Evolutionary conservation across 1,140 invertebrate species (phyloP).

Genomic region (Drosophila punjabiensis): DNA sequence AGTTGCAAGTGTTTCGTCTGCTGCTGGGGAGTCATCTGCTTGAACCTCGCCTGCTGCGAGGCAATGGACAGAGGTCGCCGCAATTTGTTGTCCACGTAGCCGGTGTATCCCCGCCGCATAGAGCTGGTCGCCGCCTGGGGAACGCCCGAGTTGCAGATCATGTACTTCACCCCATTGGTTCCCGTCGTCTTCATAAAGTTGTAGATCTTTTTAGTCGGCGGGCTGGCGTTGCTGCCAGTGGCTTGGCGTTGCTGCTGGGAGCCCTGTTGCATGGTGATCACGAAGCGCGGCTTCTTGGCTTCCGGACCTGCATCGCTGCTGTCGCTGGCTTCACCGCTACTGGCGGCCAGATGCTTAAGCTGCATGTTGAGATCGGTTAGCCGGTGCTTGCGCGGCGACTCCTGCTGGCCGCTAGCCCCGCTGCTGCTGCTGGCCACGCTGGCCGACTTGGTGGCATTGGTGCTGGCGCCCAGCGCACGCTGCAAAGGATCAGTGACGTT

Average conservation of each 20-base stretch:
- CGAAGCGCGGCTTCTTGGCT: slow-evolving; percentile 68
- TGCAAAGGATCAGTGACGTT: not conserved
- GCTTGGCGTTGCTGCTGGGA: slow-evolving; percentile 1
- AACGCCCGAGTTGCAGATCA: slow-evolving; percentile 60
- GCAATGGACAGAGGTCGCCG: slow-evolving; percentile 35
- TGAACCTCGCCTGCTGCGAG: slow-evolving; percentile 33
- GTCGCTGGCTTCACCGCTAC: slow-evolving; percentile 44
- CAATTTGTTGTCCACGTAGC: slow-evolving; percentile 52
- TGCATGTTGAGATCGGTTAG: slow-evolving; percentile 73
- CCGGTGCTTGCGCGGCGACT: slow-evolving; percentile 58
- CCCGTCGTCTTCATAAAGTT: slow-evolving; percentile 59
- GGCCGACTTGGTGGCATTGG: slow-evolving; percentile 10
- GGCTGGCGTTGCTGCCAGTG: slow-evolving; percentile 8
- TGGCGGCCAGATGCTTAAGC: slow-evolving; percentile 51
- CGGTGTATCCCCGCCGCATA: slow-evolving; percentile 65
- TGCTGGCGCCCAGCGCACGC: slow-evolving; percentile 39
- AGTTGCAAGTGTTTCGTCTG: slow-evolving; percentile 52
- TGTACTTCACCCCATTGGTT: slow-evolving; percentile 57
- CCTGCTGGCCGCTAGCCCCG: slow-evolving; percentile 10
- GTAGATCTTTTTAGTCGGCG: slow-evolving; percentile 53
- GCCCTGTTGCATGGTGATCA: slow-evolving; percentile 55
- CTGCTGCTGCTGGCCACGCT: slow-evolving; percentile 15
- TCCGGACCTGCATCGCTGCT: slow-evolving; percentile 60
- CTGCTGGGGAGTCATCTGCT: slow-evolving; percentile 46
- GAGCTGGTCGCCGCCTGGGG: slow-evolving; percentile 49